Base-by-base conservation (phyloP, 2,888 invertebrate genomes). In the Biston stratarius region DNA sequence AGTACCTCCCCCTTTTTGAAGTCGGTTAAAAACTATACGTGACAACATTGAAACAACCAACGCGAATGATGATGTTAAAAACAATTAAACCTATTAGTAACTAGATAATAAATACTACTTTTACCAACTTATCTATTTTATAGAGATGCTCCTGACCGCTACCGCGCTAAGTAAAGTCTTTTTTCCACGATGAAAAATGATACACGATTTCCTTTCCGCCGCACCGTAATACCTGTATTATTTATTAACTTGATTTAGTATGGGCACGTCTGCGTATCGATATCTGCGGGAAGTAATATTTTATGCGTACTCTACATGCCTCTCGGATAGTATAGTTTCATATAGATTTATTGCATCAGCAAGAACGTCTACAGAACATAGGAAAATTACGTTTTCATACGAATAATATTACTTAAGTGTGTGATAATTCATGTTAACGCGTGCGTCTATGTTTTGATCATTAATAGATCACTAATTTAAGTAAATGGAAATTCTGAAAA, bases 191-290 rank as follows among this genome's bases (percentile, higher is more conserved):
- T 53, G 61, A 64, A 66, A 68, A 68, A 73, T 57, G 62, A 65
- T 61, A 42, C 56, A 24, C 34, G 66, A 70, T 72, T 69, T 69
- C 52, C 61, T 65, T 58, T 42, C 33, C 60, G 36, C 59, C 53
- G 33, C 57, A 40, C 38, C 49, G 42, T 62, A 62, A 68, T 66
- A 69, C 63, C 69, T 70, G 70, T 67, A 63, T 69, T 72, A 72
- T 74, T 70, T 81, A 84, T 84, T 84, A 77, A 79, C 83, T 78
- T 83, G 76, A 83, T 84, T 84, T 80, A 76, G 74, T 74, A 60
- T 64, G 69, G 68, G 77, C 84, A 83, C 84, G 84, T 83, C 73
- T 61, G 61, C 64, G 64, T 70, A 45, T 59, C 62, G 61, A 67
- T 63, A 38, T 64, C 60, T 69, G 55, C 60, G 62, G 67, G 53